These are phyloP conservation scores for Moxostoma hubbsi DNA, from an alignment of 2,797 vertebrate genomes.

Conservation along the genomic window DNA sequence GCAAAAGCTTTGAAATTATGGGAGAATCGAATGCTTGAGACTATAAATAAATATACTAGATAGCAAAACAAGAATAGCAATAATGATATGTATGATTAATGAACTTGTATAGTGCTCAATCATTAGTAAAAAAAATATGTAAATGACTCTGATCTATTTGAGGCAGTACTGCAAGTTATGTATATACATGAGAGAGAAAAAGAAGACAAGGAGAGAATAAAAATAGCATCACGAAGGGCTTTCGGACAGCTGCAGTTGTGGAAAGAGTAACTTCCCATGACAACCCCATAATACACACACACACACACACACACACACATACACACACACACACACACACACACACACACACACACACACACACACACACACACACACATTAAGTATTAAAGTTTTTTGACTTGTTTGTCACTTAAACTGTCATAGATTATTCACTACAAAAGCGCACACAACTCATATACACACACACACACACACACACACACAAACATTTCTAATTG, in stretches of 20 bases:
- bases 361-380: background rate
- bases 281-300: background rate
- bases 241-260: slow-evolving; percentile 53
- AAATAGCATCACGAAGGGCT: slow-evolving; percentile 53
- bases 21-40: background rate
- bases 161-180: background rate
- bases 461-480: no score
- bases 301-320: background rate
- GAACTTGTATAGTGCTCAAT: background rate
- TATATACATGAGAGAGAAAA: no score
- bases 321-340: background rate
- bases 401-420: no score
- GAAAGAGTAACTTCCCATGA: slow-evolving; percentile 29
- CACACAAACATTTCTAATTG: no score
- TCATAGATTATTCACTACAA: no score
- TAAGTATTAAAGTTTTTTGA: background rate
- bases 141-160: background rate
- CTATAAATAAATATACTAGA: background rate
- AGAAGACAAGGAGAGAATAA: slow-evolving; percentile 34
- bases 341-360: background rate
- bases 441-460: no score
- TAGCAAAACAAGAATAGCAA: background rate
- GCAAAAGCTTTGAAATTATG: slow-evolving; percentile 40
- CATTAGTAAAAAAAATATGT: background rate
- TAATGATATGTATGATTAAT: background rate